A percentile compares a stretch with the other conserved stretches of the same genome.
Evolutionary conservation across 1,140 invertebrate genomes (phyloP).

Genomic region (Drosophila orosa): DNA sequence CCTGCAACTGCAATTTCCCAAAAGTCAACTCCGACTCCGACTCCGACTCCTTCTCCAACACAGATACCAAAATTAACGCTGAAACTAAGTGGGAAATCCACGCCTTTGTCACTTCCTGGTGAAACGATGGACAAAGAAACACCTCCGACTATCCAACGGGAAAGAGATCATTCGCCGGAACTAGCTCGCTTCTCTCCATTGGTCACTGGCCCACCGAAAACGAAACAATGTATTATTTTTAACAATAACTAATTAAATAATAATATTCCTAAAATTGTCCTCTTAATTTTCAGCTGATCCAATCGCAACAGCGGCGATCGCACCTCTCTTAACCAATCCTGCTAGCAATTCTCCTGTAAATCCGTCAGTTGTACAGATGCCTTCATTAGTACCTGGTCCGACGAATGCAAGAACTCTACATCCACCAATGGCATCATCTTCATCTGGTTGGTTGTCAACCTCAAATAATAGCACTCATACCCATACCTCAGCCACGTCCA

Average conservation of each 20-base stretch:
- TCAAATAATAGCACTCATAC: slow-evolving; percentile 6
- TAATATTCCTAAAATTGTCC: not conserved
- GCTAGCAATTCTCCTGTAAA: slow-evolving; percentile 4
- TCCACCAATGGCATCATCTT: not conserved
- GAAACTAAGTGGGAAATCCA: slow-evolving; percentile 86
- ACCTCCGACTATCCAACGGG: slow-evolving; percentile 40
- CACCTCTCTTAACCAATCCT: slow-evolving; percentile 1
- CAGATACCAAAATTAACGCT: slow-evolving; percentile 91
- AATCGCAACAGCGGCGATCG: not conserved
- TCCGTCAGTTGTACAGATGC: not conserved
- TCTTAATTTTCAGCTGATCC: slow-evolving; percentile 51
- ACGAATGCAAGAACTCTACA: not conserved
- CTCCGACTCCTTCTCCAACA: slow-evolving; percentile 53
- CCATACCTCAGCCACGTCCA: slow-evolving; percentile 34
- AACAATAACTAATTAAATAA: not conserved
- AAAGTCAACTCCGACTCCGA: slow-evolving; percentile 11
- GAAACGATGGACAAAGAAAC: slow-evolving; percentile 13
- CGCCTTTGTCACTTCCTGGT: slow-evolving; percentile 23
- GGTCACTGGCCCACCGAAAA: slow-evolving; percentile 91
- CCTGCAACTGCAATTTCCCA: slow-evolving; percentile 22
- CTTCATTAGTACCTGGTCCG: not conserved
- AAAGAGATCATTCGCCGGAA: slow-evolving; percentile 90
- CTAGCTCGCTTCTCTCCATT: slow-evolving; percentile 92
- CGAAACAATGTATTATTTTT: slow-evolving; percentile 65
- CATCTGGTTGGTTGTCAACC: slow-evolving; percentile 49